A percentile compares a stretch with the other conserved stretches of the same genome.
These are phyloP conservation scores for Trinorchestia longiramus DNA, from an alignment of 1,140 invertebrate genomes.

Conservation along the genomic window DNA sequence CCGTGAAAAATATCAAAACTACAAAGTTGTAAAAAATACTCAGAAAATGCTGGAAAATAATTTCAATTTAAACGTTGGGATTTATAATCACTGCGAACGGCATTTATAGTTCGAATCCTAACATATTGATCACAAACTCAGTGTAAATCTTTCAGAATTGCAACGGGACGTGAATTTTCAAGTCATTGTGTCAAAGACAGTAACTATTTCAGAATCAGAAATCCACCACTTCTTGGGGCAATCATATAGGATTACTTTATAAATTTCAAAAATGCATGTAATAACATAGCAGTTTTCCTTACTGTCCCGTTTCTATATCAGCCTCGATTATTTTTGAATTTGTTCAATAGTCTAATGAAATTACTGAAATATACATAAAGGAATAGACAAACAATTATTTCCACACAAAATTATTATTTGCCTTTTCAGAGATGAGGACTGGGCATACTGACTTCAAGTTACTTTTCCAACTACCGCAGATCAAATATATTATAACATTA, in stretches of 20 bases:
- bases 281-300: not conserved
- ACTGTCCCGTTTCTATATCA: not conserved
- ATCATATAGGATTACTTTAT: not conserved
- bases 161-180: too few relatives aligned
- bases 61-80: too few relatives aligned
- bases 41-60: too few relatives aligned
- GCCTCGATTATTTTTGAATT: not conserved
- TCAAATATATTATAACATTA: not conserved
- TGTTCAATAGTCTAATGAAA: not conserved
- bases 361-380: not conserved
- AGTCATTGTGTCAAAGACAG: not conserved
- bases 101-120: too few relatives aligned
- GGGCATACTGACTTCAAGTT: not conserved
- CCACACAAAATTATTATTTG: not conserved
- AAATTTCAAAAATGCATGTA: not conserved
- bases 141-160: too few relatives aligned
- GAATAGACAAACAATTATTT: not conserved
- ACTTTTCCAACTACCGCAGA: not conserved
- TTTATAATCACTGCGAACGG: too few relatives aligned
- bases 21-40: too few relatives aligned
- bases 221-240: not conserved
- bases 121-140: too few relatives aligned
- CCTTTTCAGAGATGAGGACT: not conserved
- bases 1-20: too few relatives aligned
- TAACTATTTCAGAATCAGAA: not conserved